Evolutionary conservation across 1,140 invertebrate genomes (phyloP), one percentile per base, ranked within the genome.

Genomic region (Listronotus oregonensis): DNA sequence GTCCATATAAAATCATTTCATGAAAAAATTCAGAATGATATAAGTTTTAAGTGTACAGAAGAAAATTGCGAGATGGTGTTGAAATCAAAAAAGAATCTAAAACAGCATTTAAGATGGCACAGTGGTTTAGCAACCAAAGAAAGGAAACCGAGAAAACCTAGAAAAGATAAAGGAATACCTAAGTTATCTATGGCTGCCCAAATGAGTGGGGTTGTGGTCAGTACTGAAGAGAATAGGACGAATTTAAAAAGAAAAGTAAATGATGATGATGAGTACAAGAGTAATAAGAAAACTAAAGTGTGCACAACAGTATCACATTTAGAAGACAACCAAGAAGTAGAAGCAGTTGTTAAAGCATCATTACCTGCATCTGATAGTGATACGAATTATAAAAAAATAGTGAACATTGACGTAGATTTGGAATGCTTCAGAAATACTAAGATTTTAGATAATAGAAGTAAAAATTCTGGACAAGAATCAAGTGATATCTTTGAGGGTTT

Each of bases 1-100:
- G 4, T 34, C 11, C 63, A 65, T 47, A 58, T 58, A 15, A 65
- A 51, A 42, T 57, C 34, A 11, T 58, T 14, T 40, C 63, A 65
- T 58, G 46, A 65, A 14, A 65, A 65, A 31, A 40, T 65, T 42
- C 40, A 42, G 17, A 27, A 58, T 6, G 21, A 39, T 11, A n/a
- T 40, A 9, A 42, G 18, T 2, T 27, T 27, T 27, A 27, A 27
- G 21, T 65, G 63, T 58, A 21, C 61, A 3, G 9, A 47, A n/a
- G 15, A 57, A n/a, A 21, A 51, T 14, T 65, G 63, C 42, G 54
- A 37, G 6, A 31, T 18, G 11, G 47, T 65, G 12, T 34, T 65
- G 8, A 65, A 65, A 27, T 40, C 54, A 7, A 50, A 52, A 3
- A 65, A 43, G 31, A 58, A 43, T 43, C 32, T 65, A 6, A 58